Conservation (phyloP, 92 coral and sea anemone species). For the Isaurus tuberculatus region DNA sequence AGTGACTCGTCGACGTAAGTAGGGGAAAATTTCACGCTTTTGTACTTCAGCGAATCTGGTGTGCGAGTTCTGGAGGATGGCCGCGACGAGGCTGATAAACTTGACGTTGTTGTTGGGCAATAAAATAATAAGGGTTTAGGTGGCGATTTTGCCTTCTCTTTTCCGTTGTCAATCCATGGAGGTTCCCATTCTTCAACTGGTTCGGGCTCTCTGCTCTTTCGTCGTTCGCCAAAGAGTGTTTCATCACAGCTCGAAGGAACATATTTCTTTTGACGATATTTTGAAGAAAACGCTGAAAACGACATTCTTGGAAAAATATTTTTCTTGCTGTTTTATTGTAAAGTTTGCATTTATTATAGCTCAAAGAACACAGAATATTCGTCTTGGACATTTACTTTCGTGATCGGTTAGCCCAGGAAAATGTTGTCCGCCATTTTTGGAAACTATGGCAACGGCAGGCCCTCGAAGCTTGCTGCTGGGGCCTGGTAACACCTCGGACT, state of each 20-base stretch:
- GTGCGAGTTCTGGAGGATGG: constrained; percentile 54
- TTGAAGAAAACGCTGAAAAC: neutral
- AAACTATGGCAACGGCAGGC: constrained; percentile 10
- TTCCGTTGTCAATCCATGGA: constrained; percentile 83
- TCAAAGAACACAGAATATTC: neutral
- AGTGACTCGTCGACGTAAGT: constrained; percentile 77
- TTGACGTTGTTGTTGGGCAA: constrained; percentile 65
- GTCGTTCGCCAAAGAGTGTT: constrained; percentile 82
- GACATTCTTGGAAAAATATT: constrained; percentile 12
- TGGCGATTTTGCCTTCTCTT: constrained; percentile 58
- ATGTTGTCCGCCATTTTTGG: constrained; percentile 6
- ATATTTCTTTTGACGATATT: constrained; percentile 58
- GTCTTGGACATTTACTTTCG: neutral
- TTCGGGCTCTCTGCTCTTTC: constrained; percentile 71
- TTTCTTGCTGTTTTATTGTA: neutral
- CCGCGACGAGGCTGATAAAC: constrained; percentile 47
- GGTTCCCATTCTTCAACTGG: constrained; percentile 79
- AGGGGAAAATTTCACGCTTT: constrained; percentile 80
- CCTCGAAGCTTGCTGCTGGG: neutral
- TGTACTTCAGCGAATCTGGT: constrained; percentile 55
- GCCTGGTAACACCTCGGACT: neutral
- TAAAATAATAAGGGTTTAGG: constrained; percentile 87
- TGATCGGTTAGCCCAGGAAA: neutral
- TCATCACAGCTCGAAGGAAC: constrained; percentile 84
- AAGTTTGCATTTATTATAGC: neutral